These are phyloP conservation scores for Pantherophis guttatus DNA, from an alignment of 2,113 vertebrate genomes.

Conservation along the genomic window DNA sequence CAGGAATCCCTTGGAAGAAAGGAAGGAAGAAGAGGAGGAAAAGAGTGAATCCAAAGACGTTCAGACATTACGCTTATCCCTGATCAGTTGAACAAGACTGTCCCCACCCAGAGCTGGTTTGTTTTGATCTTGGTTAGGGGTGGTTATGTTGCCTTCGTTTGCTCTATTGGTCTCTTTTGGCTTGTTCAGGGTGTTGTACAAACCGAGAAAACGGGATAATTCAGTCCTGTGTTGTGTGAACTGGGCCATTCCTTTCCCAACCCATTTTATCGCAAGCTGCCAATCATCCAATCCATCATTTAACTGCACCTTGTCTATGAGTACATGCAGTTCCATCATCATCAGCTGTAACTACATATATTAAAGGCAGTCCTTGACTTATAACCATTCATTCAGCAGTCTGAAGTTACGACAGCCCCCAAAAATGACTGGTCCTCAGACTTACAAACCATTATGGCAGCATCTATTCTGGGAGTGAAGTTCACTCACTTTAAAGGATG, in stretches of 20 bases:
- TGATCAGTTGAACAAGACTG: not conserved
- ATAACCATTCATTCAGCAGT: too few relatives aligned
- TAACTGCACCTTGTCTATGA: too few relatives aligned
- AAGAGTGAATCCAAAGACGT: not conserved
- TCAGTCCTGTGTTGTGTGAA: not conserved
- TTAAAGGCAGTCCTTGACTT: too few relatives aligned
- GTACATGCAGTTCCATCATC: too few relatives aligned
- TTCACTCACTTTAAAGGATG: too few relatives aligned
- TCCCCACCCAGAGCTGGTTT: not conserved
- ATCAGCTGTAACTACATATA: too few relatives aligned
- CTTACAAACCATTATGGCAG: too few relatives aligned
- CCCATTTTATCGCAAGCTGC: not conserved
- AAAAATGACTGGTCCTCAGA: too few relatives aligned
- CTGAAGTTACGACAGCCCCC: too few relatives aligned
- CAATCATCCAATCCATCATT: too few relatives aligned
- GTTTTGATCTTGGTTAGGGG: not conserved
- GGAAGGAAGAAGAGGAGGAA: not conserved
- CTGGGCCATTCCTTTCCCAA: too few relatives aligned
- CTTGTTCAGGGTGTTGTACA: not conserved
- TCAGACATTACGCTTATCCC: not conserved
- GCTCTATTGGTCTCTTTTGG: not conserved
- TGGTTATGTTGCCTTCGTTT: not conserved
- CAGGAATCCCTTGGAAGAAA: not conserved
- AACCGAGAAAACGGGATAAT: not conserved
- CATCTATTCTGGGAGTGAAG: too few relatives aligned